Evolutionary conservation across 1,140 invertebrate species (phyloP).

Genomic region (Trachymyrmex septentrionalis): DNA sequence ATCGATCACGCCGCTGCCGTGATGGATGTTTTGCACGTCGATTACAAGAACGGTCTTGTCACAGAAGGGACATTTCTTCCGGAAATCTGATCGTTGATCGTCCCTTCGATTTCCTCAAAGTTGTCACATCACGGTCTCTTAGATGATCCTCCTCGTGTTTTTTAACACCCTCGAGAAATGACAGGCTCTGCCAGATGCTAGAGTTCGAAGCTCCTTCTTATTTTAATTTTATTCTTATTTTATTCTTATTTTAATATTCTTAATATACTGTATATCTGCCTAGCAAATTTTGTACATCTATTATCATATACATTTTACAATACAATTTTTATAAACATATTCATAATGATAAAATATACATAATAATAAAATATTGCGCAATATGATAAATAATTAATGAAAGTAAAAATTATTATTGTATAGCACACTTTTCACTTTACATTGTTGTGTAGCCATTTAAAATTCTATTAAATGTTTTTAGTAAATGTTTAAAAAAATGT

Average conservation of each 20-base stretch:
- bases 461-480: not conserved
- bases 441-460: not conserved
- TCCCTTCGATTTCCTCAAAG: not conserved
- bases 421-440: not conserved
- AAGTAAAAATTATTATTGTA: not conserved
- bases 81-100: not conserved
- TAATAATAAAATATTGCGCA: not conserved
- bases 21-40: conserved; percentile 46
- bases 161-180: not conserved
- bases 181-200: not conserved
- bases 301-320: not conserved
- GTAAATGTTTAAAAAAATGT: not conserved
- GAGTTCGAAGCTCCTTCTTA: not conserved
- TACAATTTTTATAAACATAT: not conserved
- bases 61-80: not conserved
- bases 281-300: not conserved
- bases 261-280: not conserved
- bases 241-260: not conserved
- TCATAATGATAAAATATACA: no score
- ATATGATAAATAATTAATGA: not conserved
- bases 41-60: not conserved
- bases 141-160: not conserved
- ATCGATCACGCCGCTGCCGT: conserved; percentile 60
- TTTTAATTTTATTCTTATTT: not conserved
- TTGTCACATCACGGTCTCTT: not conserved